Conservation (phyloP, 2,113 vertebrate species). For the Leptosomus discolor region DNA sequence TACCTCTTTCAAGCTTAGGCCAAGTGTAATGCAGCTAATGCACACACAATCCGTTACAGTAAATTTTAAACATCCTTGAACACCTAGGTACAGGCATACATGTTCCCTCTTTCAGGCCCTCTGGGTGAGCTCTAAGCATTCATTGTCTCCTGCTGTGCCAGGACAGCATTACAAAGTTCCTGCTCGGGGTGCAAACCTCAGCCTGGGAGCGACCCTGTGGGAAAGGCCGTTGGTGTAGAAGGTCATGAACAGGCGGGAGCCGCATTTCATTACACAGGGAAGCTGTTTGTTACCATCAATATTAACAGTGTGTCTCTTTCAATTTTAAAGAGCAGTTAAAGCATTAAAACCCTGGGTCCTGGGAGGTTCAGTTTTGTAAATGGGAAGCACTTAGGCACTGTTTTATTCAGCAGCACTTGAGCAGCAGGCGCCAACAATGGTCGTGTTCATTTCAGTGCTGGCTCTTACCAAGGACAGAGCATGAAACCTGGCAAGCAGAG, state of each 20-base stretch:
- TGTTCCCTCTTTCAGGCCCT: not conserved
- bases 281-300: not conserved
- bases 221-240: not conserved
- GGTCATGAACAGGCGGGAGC: not conserved
- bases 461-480: not conserved
- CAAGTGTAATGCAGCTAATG: not conserved
- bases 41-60: not conserved
- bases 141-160: not conserved
- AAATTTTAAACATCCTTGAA: not conserved
- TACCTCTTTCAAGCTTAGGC: not conserved
- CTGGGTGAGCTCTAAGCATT: not conserved
- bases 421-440: not conserved
- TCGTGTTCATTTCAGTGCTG: not conserved
- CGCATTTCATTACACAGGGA: not conserved
- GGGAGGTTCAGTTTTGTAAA: not conserved
- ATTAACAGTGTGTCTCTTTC: not conserved
- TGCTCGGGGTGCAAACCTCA: not conserved
- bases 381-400: not conserved
- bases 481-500: not conserved
- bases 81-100: not conserved
- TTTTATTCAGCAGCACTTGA: not conserved
- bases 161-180: not conserved
- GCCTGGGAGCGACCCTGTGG: fast-evolving
- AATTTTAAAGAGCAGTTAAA: not conserved
- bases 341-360: not conserved